A percentile compares a stretch with the other conserved stretches of the same genome.
phyloP scores from a whole-genome alignment of 2,797 vertebrate species.

The Gephyroberyx darwinii region DNA sequence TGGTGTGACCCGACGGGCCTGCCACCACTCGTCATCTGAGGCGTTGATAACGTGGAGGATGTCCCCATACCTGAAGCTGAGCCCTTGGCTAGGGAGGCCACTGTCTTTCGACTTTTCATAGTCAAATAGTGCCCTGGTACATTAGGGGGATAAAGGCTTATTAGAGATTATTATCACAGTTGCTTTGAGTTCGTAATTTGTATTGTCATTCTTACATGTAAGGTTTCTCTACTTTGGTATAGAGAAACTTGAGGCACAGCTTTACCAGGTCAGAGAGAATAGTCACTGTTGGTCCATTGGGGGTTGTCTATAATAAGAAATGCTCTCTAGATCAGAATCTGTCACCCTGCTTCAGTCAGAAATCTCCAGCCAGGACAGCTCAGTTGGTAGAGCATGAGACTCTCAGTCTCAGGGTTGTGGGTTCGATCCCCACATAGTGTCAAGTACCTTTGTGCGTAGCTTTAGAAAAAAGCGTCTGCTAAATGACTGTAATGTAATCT shows the following conservation, averaged over 20 bases:
- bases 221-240: constrained; percentile 6
- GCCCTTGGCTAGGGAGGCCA: constrained; percentile 95
- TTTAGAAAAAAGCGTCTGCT: too few relatives aligned
- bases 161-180: background rate
- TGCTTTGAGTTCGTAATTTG: background rate
- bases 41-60: constrained; percentile 98
- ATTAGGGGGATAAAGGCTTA: background rate
- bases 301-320: constrained; percentile 44
- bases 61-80: constrained; percentile 95
- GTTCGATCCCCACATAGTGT: too few relatives aligned
- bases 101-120: constrained; percentile 97
- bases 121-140: constrained; percentile 93
- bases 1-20: constrained; percentile 89
- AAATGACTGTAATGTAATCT: background rate
- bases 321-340: constrained; percentile 1
- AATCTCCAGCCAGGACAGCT: background rate
- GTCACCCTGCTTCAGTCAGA: constrained; percentile 26
- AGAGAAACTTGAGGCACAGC: constrained; percentile 7
- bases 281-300: constrained; percentile 20
- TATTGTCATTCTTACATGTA: background rate
- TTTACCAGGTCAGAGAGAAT: constrained; percentile 37
- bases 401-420: too few relatives aligned
- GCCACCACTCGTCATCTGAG: constrained; percentile 98
- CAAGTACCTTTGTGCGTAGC: too few relatives aligned
- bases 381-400: too few relatives aligned